These are phyloP conservation scores for Oostethus manadensis DNA, from an alignment of 2,113 vertebrate species.

Conservation along the genomic window DNA sequence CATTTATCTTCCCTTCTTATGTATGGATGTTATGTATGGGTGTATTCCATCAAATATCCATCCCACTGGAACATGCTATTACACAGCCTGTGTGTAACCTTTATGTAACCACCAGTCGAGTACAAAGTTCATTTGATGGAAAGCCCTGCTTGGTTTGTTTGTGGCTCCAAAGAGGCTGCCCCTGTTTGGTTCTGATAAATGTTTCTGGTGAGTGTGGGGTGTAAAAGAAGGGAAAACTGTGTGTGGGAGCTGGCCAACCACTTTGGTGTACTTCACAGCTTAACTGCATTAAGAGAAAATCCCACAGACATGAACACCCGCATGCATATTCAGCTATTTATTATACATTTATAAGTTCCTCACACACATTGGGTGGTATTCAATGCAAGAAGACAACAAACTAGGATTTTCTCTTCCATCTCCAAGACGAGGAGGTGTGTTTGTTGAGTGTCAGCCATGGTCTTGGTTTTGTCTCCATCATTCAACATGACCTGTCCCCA, in stretches of 20 bases:
- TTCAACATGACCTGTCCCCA: slow-evolving; percentile 61
- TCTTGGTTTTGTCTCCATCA: slow-evolving; percentile 47
- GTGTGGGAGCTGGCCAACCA: slow-evolving; percentile 56
- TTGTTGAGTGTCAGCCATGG: no score
- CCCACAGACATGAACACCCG: slow-evolving; percentile 23
- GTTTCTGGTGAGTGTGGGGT: slow-evolving; percentile 53
- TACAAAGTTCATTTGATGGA: slow-evolving; percentile 67
- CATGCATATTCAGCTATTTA: slow-evolving; percentile 33
- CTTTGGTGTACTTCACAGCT: slow-evolving; percentile 69
- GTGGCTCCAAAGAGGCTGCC: slow-evolving; percentile 70
- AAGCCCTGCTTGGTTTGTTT: slow-evolving; percentile 71
- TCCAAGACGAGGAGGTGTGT: slow-evolving; percentile 16
- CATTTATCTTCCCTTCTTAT: slow-evolving; percentile 43
- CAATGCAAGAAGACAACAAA: slow-evolving; percentile 37
- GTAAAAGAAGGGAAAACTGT: slow-evolving; percentile 54
- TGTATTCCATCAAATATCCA: slow-evolving; percentile 58
- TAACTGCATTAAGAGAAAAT: slow-evolving; percentile 66
- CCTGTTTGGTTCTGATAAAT: slow-evolving; percentile 68
- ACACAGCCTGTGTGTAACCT: slow-evolving; percentile 58
- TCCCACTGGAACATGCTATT: slow-evolving; percentile 58
- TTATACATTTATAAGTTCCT: slow-evolving; percentile 13
- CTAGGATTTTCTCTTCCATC: slow-evolving; percentile 25
- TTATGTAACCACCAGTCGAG: slow-evolving; percentile 61
- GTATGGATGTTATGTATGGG: slow-evolving; percentile 34
- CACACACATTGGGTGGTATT: slow-evolving; percentile 42